Evolutionary conservation across 2,113 vertebrate genomes (phyloP), one percentile per base, ranked within the genome.

Genomic region (Heteronetta atricapilla): DNA sequence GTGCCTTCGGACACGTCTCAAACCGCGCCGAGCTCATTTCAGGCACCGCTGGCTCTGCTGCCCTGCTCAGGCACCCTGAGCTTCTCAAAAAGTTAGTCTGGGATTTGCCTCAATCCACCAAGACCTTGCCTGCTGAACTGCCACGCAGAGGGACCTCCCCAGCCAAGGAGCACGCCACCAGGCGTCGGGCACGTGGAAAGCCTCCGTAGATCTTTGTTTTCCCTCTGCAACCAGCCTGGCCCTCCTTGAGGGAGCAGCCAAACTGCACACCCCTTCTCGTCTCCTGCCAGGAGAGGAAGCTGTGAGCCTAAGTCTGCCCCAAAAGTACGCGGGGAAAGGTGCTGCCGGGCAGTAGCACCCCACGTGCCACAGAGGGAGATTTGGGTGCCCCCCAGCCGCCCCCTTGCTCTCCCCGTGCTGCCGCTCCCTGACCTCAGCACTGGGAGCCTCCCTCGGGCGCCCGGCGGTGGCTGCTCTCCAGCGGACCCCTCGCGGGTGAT

Each of bases 131-230:
- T 2, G 28, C 25, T 56, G 70, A 77, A 56, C 40, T 25, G 52
- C 38, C 1, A 3, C 4, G 6, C n/a, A 50, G 22, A 2, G 40
- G 9, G 84, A 77, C 38, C 59, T 75, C 34, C 63, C 3, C 10
- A 46, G 26, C 15, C n/a, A 42, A 11, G 69, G 58, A 29, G 55
- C 5, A 11, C 1, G 21, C 33, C 60, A 36, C 55, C 19, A 25
- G 1, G 33, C 3, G 4, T 4, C 0, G 1, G 58, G 48, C 16
- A n/a, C n/a, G n/a, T 52, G 36, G n/a, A 31, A 53, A 13, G 34
- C 12, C 48, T 28, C 34, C 22, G 10, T 20, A 38, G 6, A 36
- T 29, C 52, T 29, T 53, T 7, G 38, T 72, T 38, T 72, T n/a
- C 21, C 26, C 34, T 14, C 46, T 14, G 25, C 28, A 26, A 36